phyloP scores from a whole-genome alignment of 37 sponge, comb jelly and placozoan genomes.

The Beroe forskalii region DNA sequence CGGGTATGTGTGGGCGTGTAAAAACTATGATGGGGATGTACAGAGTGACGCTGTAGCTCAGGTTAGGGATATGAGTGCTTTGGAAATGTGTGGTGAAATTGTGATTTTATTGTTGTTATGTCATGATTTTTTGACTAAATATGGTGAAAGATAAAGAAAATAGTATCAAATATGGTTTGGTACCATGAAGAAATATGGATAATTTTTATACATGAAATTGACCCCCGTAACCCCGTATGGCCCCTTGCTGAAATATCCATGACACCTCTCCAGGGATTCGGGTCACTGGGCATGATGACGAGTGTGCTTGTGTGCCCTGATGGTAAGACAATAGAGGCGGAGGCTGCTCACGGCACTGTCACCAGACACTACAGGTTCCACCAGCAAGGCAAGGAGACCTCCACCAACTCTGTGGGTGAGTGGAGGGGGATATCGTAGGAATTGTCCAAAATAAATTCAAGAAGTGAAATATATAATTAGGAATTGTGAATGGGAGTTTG shows the following conservation, averaged over 20 bases:
- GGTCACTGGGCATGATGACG: slow-evolving; percentile 95
- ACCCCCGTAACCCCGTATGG: too few relatives aligned
- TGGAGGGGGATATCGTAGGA: too few relatives aligned
- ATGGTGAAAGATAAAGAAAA: too few relatives aligned
- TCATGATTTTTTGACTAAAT: too few relatives aligned
- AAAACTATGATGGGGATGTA: slow-evolving; percentile 98
- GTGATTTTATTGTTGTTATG: neutral
- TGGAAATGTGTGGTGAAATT: neutral
- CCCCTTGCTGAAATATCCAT: neutral
- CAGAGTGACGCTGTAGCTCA: slow-evolving; percentile 93
- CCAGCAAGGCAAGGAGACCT: slow-evolving; percentile 80
- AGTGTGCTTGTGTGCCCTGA: slow-evolving; percentile 95
- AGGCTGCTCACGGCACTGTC: slow-evolving; percentile 95
- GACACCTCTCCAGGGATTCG: slow-evolving; percentile 78
- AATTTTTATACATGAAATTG: too few relatives aligned
- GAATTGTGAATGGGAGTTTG: too few relatives aligned
- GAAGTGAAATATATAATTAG: too few relatives aligned
- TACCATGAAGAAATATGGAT: too few relatives aligned
- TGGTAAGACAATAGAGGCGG: slow-evolving; percentile 92
- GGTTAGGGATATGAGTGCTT: slow-evolving; percentile 21
- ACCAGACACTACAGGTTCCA: slow-evolving; percentile 90
- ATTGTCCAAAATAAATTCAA: too few relatives aligned
- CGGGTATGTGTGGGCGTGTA: slow-evolving; percentile 97
- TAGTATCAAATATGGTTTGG: too few relatives aligned
- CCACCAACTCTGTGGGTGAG: slow-evolving; percentile 89